Conservation (phyloP, 2,113 vertebrate species). For the Elachura formosa region DNA sequence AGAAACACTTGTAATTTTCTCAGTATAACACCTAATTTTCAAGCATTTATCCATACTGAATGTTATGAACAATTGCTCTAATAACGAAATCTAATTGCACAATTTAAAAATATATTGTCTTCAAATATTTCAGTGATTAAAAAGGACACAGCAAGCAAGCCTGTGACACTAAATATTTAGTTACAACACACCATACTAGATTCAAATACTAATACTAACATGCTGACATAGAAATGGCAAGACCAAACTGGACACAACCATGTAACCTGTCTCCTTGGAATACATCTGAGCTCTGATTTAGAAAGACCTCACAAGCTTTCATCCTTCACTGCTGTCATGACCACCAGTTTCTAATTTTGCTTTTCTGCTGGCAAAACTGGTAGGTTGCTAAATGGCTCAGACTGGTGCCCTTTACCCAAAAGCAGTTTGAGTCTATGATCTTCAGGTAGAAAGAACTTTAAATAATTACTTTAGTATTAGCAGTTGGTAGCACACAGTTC, state of each 20-base stretch:
- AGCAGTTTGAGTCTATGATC: not conserved
- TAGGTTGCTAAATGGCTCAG: not conserved
- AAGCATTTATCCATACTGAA: not conserved
- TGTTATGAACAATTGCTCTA: not conserved
- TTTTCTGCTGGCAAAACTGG: not conserved
- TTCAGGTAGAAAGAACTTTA: not conserved
- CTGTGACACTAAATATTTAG: not conserved
- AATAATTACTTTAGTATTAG: not conserved
- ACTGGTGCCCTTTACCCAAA: not conserved
- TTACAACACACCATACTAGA: not conserved
- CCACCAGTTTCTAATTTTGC: not conserved
- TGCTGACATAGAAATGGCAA: not conserved
- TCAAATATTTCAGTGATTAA: not conserved
- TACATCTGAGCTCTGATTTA: not conserved
- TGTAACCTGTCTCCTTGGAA: not conserved
- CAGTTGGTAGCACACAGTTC: not conserved
- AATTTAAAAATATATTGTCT: not conserved
- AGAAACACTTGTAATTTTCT: not conserved
- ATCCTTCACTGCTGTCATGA: not conserved
- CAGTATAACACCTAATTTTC: not conserved
- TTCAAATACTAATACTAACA: not conserved
- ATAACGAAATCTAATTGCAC: not conserved
- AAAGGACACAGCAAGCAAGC: not conserved
- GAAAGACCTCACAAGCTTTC: not conserved
- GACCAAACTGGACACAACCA: not conserved